Evolutionary conservation across 2,113 vertebrate genomes (phyloP).

Genomic region (Brienomyrus longianalis): DNA sequence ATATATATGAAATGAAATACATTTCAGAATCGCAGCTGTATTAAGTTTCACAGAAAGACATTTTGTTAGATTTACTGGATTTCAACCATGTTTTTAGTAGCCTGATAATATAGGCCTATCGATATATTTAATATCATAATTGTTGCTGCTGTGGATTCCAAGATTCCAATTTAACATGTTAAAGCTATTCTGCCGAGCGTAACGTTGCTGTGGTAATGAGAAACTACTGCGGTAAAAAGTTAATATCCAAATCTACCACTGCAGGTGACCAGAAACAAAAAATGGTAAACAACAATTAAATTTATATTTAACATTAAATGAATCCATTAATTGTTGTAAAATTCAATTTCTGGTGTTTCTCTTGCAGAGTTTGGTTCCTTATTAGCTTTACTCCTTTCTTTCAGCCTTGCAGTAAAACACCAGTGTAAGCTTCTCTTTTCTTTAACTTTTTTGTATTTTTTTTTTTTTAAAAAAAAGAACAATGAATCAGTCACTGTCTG

Average conservation of each 20-base stretch:
- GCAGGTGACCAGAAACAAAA: background rate
- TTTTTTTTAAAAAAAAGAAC: background rate
- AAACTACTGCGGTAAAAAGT: background rate
- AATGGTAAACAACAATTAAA: background rate
- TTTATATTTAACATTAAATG: background rate
- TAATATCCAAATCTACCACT: background rate
- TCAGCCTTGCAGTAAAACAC: background rate
- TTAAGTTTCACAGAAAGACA: background rate
- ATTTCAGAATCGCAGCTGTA: background rate
- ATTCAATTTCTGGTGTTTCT: background rate
- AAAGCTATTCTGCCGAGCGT: background rate
- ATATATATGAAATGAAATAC: background rate
- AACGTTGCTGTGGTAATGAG: background rate
- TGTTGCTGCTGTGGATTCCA: background rate
- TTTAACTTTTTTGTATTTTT: background rate
- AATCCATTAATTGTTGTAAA: background rate
- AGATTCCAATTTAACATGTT: background rate
- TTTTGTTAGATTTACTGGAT: background rate
- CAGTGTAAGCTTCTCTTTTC: background rate
- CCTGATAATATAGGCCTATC: background rate
- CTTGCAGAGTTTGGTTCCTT: background rate
- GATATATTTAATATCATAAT: background rate
- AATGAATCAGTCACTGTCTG: conserved; percentile 9
- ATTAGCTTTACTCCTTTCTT: background rate
- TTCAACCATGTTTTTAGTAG: background rate